Evolutionary conservation across 2,888 invertebrate genomes (phyloP), one percentile per base, ranked within the genome.

Genomic region (Aplocera efformata): DNA sequence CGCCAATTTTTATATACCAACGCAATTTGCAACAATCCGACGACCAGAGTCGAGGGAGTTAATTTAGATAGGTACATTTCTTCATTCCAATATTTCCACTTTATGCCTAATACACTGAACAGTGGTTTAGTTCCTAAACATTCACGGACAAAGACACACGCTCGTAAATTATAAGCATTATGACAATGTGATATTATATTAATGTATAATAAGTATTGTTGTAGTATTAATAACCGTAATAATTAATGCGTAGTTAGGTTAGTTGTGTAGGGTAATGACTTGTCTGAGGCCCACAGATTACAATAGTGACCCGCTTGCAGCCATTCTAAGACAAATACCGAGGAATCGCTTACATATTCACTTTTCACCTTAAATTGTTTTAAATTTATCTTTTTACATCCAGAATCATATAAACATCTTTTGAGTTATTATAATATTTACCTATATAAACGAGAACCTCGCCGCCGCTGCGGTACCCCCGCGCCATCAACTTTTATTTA

Each of bases 331-430:
- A 88, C 88, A 85, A 82, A 81, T 85, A 81, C 84, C 79, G 80
- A 83, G 78, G 76, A 82, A 75, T 79, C 79, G 76, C 73, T 79
- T 77, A 72, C 71, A 73, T 69, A 70, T 72, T 70, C 63, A 67
- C 69, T 75, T 79, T 79, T 63, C 50, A 72, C 72, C 75, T 79
- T 79, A 80, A 81, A 78, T 78, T 75, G 75, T 66, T 67, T 81
- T 82, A 79, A 80, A 79, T 79, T 86, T 84, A 81, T 79, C 67
- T 79, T 81, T 74, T 85, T 86, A 88, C 85, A 88, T 80, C 88
- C 89, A 88, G 89, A 88, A 85, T 79, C 83, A 89, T 89, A 89
- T 89, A 89, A 88, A 89, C 88, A 88, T 88, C 88, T 88, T 88
- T 55, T 85, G 81, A 83, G 83, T 88, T 80, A 86, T 83, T 81